These are phyloP conservation scores for Polyergus mexicanus DNA, from an alignment of 1,140 invertebrate species.

Conservation along the genomic window DNA sequence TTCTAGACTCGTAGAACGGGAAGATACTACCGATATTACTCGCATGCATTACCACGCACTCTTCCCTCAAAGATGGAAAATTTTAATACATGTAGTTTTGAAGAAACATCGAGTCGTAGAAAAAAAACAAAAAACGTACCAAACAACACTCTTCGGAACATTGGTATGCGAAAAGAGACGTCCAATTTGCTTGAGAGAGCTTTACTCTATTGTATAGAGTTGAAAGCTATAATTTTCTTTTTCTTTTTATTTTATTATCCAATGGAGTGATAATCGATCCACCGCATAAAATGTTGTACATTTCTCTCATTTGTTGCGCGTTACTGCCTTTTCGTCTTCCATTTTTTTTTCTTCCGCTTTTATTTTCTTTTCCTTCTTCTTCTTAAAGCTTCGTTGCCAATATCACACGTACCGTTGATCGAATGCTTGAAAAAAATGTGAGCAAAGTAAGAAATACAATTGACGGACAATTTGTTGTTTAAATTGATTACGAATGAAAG, in stretches of 20 bases:
- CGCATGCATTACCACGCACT: not conserved
- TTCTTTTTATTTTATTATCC: not conserved
- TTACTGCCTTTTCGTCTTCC: not conserved
- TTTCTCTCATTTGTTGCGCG: not conserved
- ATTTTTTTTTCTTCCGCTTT: not conserved
- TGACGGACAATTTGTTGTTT: not conserved
- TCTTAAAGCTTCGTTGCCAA: not conserved
- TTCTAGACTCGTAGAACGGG: not conserved
- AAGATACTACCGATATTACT: not conserved
- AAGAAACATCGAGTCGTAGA: not conserved
- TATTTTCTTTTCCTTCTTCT: not conserved
- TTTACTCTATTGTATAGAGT: not conserved
- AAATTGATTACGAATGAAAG: not conserved
- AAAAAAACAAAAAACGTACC: no score
- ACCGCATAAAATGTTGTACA: not conserved
- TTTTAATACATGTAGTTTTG: not conserved
- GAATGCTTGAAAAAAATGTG: conserved; percentile 1
- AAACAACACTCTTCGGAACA: not conserved
- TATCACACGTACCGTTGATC: not conserved
- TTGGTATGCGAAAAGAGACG: not conserved
- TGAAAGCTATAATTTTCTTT: not conserved
- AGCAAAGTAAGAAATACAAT: not conserved
- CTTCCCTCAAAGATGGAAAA: not conserved
- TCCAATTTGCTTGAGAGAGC: not conserved
- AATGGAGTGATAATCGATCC: not conserved